phyloP scores from a whole-genome alignment of 92 coral and sea anemone genomes.

The Porites evermanni region DNA sequence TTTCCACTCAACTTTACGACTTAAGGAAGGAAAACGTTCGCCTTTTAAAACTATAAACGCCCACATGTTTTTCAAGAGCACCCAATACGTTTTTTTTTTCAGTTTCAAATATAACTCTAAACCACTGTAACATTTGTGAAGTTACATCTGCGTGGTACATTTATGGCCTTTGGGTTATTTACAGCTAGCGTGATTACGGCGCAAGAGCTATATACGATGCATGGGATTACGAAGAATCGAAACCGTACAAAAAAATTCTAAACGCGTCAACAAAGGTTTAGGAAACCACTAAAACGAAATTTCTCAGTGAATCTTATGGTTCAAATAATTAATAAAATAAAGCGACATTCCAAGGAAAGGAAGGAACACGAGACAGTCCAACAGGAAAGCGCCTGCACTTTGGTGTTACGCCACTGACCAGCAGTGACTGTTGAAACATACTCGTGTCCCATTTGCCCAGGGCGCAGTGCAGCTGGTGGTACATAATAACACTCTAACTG shows the following conservation, averaged over 20 bases:
- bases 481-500: neutral
- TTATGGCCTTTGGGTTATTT: constrained; percentile 4
- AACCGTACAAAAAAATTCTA: neutral
- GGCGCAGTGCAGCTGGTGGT: constrained; percentile 5
- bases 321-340: neutral
- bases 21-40: no score
- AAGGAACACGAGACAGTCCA: constrained; percentile 2
- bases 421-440: constrained; percentile 23
- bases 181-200: neutral
- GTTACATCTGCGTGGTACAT: neutral
- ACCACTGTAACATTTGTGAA: neutral
- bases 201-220: neutral
- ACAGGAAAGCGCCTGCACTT: constrained; percentile 39
- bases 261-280: neutral
- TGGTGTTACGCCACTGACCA: constrained; percentile 23
- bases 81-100: neutral
- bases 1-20: no score
- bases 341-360: neutral
- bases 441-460: neutral
- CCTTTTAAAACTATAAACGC: no score
- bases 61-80: neutral
- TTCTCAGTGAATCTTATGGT: neutral
- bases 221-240: neutral
- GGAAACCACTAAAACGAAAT: neutral
- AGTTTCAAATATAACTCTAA: neutral